These are phyloP conservation scores for Brienomyrus longianalis DNA, from an alignment of 2,113 vertebrate genomes.

Conservation along the genomic window DNA sequence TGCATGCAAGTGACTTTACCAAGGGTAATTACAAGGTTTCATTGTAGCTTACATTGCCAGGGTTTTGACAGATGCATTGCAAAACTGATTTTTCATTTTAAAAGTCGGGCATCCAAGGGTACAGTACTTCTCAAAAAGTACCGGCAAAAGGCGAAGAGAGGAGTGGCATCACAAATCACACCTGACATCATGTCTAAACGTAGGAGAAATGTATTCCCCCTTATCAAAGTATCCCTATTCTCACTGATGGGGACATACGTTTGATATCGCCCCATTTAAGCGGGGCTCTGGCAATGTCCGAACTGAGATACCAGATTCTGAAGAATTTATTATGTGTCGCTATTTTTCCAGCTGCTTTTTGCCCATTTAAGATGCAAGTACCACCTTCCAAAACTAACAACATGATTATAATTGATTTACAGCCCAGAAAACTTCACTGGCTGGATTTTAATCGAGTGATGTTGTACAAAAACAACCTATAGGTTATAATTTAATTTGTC, in stretches of 20 bases:
- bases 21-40: not conserved
- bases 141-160: not conserved
- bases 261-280: not conserved
- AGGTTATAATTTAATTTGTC: not conserved
- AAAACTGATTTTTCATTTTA: not conserved
- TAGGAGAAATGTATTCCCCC: not conserved
- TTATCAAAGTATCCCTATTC: not conserved
- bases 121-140: not conserved
- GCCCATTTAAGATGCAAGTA: not conserved
- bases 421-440: not conserved
- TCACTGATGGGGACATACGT: not conserved
- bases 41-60: not conserved
- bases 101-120: not conserved
- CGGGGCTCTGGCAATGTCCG: not conserved
- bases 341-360: not conserved
- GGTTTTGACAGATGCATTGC: not conserved
- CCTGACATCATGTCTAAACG: not conserved
- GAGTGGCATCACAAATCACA: not conserved
- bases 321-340: not conserved
- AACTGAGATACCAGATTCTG: not conserved
- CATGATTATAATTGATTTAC: not conserved
- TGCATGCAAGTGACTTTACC: not conserved
- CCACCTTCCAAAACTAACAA: not conserved
- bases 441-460: not conserved
- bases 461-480: not conserved